A percentile compares a stretch with the other conserved stretches of the same genome.
These are phyloP conservation scores for Enteromius fasciolatus DNA, from an alignment of 2,797 vertebrate species.

Conservation along the genomic window DNA sequence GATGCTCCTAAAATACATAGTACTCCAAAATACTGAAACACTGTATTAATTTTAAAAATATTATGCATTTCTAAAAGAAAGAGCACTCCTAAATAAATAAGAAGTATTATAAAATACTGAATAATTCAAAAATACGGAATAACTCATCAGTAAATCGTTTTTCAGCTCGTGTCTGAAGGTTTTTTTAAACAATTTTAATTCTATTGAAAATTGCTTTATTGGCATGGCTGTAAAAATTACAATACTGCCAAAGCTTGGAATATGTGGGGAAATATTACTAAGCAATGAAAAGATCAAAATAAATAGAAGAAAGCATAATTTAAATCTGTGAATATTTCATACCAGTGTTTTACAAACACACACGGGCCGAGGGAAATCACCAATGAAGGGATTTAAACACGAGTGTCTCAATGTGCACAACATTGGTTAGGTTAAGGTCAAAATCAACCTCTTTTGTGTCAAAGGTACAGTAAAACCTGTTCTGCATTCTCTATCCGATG, in stretches of 20 bases:
- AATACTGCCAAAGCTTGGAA: background rate
- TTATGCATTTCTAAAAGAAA: too few species aligned
- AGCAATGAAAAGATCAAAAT: background rate
- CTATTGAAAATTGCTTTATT: background rate
- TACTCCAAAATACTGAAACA: background rate
- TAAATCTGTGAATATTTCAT: background rate
- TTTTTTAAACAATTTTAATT: too few species aligned
- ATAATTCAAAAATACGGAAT: background rate
- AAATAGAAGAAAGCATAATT: background rate
- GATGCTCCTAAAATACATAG: background rate
- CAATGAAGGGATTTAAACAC: background rate
- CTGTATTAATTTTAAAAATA: too few species aligned
- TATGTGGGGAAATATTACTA: background rate
- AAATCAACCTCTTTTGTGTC: slow-evolving; percentile 10
- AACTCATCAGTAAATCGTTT: too few species aligned
- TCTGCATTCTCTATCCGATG: slow-evolving; percentile 52
- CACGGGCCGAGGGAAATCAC: background rate
- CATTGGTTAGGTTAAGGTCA: background rate
- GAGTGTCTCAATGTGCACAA: background rate
- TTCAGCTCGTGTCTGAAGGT: too few species aligned
- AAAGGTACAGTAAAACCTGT: slow-evolving; percentile 46
- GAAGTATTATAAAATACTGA: too few species aligned
- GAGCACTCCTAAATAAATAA: too few species aligned
- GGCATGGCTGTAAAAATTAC: background rate
- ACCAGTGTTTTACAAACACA: background rate